These are phyloP conservation scores for Pantala flavescens DNA, from an alignment of 1,140 invertebrate genomes.

Conservation along the genomic window DNA sequence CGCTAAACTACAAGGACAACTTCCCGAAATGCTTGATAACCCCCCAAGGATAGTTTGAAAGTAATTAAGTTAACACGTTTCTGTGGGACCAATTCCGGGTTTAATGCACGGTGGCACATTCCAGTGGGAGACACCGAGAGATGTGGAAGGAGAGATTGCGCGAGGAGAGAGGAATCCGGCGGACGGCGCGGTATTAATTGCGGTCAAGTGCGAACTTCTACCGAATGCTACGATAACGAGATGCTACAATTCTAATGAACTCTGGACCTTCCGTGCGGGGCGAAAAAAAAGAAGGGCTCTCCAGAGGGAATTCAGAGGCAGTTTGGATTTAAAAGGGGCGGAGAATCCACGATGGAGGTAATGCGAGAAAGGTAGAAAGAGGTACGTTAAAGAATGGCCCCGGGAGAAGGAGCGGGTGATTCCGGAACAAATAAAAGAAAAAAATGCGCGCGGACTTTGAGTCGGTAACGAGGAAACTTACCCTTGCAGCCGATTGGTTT, in stretches of 20 bases:
- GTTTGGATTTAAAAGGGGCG: neutral
- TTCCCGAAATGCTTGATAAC: no score
- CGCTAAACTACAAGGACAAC: no score
- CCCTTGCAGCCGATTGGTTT: neutral
- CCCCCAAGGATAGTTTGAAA: no score
- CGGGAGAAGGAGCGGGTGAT: neutral
- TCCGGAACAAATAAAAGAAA: neutral
- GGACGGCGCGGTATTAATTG: neutral
- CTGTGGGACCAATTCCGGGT: neutral
- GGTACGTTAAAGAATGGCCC: neutral
- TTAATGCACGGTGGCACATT: neutral
- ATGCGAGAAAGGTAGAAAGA: neutral
- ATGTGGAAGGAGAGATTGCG: neutral
- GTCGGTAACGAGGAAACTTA: constrained; percentile 8
- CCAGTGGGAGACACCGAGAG: neutral
- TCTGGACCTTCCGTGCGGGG: neutral
- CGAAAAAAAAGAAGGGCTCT: neutral
- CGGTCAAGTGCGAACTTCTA: neutral
- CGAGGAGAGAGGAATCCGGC: neutral
- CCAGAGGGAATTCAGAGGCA: neutral
- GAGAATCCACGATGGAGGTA: neutral
- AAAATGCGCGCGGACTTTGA: neutral
- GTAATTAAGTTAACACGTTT: neutral
- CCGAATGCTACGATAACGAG: neutral
- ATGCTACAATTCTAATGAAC: constrained; percentile 7